Conservation (phyloP, 2,888 invertebrate genomes). For the Cosmia trapezina region DNA sequence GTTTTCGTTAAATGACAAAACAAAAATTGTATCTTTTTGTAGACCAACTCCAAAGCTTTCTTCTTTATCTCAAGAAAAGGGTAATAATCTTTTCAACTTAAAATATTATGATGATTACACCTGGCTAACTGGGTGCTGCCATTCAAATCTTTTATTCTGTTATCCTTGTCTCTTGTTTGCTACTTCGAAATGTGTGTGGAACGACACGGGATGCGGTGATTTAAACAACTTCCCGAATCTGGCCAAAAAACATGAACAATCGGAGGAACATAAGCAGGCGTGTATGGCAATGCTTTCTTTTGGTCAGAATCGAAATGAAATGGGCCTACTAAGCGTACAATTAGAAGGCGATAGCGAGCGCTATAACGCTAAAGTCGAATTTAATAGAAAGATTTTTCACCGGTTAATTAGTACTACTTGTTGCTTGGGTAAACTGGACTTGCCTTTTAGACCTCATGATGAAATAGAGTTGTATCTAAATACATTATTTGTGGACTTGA, state of each 20-base stretch:
- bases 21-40: not conserved
- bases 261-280: not conserved
- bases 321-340: not conserved
- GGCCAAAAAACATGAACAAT: not conserved
- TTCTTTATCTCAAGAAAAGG: not conserved
- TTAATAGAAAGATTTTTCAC: not conserved
- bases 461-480: not conserved
- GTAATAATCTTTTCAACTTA: not conserved
- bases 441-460: not conserved
- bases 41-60: conserved; percentile 1
- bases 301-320: not conserved
- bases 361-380: not conserved
- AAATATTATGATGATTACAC: not conserved
- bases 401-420: not conserved
- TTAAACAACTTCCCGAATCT: not conserved
- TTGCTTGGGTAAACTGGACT: not conserved
- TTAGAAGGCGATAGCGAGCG: not conserved
- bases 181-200: not conserved
- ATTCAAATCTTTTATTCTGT: conserved; percentile 7
- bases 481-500: not conserved
- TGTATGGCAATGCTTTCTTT: not conserved
- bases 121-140: not conserved
- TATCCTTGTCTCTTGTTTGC: conserved; percentile 3
- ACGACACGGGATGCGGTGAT: not conserved
- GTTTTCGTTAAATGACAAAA: not conserved